Percentiles rank a stretch among this genome's conserved stretches.
These are phyloP conservation scores for Stichopus horrens DNA, from an alignment of 53 echinoderm and acorn worm genomes.

Conservation along the genomic window DNA sequence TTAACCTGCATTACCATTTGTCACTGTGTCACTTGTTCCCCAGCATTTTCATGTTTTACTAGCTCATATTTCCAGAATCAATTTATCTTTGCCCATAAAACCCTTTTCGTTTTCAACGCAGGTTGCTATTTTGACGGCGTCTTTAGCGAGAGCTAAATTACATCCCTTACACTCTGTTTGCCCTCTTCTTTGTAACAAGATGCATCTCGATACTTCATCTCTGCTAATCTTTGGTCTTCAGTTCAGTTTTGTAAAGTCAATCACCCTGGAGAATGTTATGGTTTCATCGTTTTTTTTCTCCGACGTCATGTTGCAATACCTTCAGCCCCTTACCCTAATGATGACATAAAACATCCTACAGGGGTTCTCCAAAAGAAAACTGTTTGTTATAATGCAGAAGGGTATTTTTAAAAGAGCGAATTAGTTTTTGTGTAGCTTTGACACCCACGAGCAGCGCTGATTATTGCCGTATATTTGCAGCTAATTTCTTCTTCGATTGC, in stretches of 20 bases:
- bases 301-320: constrained; percentile 10
- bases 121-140: neutral
- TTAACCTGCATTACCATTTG: no score
- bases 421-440: constrained; percentile 26
- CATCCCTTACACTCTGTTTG: neutral
- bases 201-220: constrained; percentile 22
- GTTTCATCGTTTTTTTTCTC: neutral
- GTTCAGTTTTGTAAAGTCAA: constrained; percentile 8
- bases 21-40: neutral
- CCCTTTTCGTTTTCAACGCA: neutral
- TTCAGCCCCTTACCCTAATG: neutral
- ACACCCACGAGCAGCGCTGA: constrained; percentile 16
- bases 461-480: neutral
- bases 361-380: neutral
- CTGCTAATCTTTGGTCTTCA: neutral
- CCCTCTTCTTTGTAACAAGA: neutral
- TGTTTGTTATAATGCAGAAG: neutral
- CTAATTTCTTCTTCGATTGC: constrained; percentile 19
- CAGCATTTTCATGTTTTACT: neutral
- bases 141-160: neutral
- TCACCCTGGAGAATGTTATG: constrained; percentile 34
- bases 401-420: neutral
- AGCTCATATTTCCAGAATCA: neutral
- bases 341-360: constrained; percentile 22
- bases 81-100: neutral